Evolutionary conservation across 2,797 vertebrate genomes (phyloP).

Genomic region (Taeniopygia guttata): DNA sequence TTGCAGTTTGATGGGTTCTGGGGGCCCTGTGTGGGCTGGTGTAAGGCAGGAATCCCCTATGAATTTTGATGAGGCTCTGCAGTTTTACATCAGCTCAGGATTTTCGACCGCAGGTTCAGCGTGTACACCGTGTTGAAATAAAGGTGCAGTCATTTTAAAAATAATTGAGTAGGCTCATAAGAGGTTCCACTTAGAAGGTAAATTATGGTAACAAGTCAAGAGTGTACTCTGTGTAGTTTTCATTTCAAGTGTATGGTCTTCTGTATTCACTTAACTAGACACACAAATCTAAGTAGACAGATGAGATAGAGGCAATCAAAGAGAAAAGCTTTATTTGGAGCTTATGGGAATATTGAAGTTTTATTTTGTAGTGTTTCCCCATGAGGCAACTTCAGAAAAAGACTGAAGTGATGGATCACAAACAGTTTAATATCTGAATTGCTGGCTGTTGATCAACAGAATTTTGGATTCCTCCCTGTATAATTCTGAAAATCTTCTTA

Average conservation of each 20-base stretch:
- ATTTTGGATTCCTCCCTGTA: neutral
- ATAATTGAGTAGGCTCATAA: constrained; percentile 65
- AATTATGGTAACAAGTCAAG: constrained; percentile 69
- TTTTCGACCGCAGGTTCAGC: neutral
- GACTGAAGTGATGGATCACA: constrained; percentile 16
- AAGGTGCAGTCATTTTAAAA: constrained; percentile 58
- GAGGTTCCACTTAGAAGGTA: constrained; percentile 65
- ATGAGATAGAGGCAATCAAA: constrained; percentile 63
- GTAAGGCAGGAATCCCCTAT: constrained; percentile 50
- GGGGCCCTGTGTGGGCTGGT: neutral
- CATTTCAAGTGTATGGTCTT: constrained; percentile 66
- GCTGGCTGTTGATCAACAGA: neutral
- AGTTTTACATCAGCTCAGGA: constrained; percentile 39
- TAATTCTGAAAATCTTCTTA: neutral
- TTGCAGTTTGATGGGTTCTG: neutral
- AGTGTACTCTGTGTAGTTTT: constrained; percentile 59
- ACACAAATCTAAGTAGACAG: constrained; percentile 64
- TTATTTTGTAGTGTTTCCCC: constrained; percentile 49
- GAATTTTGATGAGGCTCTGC: constrained; percentile 46
- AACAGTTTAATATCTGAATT: constrained; percentile 19
- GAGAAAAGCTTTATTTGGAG: constrained; percentile 61
- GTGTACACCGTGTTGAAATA: neutral
- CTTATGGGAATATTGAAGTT: constrained; percentile 51
- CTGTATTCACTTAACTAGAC: constrained; percentile 65
- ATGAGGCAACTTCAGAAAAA: constrained; percentile 32